Conservation (phyloP, 2,888 invertebrate species). For the Callyntrura guangdongensis region DNA sequence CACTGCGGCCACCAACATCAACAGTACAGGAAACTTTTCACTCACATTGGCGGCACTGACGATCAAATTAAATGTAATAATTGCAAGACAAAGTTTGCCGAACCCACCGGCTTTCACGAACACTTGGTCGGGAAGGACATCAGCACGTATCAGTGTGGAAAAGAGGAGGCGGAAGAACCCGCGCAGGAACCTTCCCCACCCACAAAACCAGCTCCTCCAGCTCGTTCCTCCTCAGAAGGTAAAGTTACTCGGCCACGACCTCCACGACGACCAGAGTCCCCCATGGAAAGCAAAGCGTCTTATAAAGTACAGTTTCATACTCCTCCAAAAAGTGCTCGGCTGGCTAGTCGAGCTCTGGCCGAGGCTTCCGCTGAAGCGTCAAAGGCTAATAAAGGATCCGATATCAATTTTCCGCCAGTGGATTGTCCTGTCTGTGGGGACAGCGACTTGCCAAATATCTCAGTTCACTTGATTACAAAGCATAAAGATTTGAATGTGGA, state of each 20-base stretch:
- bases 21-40: conserved; percentile 77
- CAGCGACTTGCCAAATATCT: conserved; percentile 78
- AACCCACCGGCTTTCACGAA: conserved; percentile 77
- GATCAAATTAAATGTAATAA: conserved; percentile 81
- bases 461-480: conserved; percentile 79
- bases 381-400: conserved; percentile 46
- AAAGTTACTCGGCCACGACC: conserved; percentile 21
- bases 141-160: conserved; percentile 36
- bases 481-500: conserved; percentile 82
- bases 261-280: conserved; percentile 57
- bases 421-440: conserved; percentile 83
- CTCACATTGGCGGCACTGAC: conserved; percentile 72
- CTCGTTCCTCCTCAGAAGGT: conserved; percentile 39
- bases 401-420: conserved; percentile 77
- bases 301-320: conserved; percentile 76
- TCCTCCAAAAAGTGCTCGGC: conserved; percentile 82
- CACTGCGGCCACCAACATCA: conserved; percentile 83
- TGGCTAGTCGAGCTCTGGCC: conserved; percentile 78
- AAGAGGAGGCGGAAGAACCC: conserved; percentile 53
- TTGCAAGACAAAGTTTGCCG: conserved; percentile 78
- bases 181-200: neutral
- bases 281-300: conserved; percentile 67
- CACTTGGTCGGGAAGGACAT: conserved; percentile 69
- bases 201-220: conserved; percentile 32
- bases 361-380: conserved; percentile 67